phyloP scores from a whole-genome alignment of 2,797 vertebrate species.

The Champsocephalus gunnari region DNA sequence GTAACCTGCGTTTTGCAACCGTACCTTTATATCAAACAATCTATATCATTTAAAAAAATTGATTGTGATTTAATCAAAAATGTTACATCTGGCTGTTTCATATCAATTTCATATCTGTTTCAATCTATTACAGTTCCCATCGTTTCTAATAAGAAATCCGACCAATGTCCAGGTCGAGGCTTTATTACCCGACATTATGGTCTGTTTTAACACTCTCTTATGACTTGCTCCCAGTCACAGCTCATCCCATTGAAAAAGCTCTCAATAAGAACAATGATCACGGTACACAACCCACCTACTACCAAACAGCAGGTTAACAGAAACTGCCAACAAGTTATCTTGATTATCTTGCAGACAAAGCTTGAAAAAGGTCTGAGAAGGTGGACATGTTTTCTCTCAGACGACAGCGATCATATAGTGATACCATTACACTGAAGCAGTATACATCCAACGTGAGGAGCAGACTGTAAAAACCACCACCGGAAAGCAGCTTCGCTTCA shows the following conservation, averaged over 20 bases:
- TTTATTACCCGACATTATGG: too few species aligned
- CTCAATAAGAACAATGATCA: not conserved
- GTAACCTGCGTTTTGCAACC: too few species aligned
- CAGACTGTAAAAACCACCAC: not conserved
- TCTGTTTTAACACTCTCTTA: not conserved
- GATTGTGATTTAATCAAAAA: too few species aligned
- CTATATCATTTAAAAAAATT: too few species aligned
- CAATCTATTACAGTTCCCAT: too few species aligned
- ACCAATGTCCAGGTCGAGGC: too few species aligned
- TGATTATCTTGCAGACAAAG: not conserved
- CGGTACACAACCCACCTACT: too few species aligned
- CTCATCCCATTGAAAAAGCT: not conserved
- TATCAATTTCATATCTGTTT: too few species aligned
- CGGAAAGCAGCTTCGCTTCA: constrained; percentile 13
- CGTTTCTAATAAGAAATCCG: too few species aligned
- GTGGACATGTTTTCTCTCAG: constrained; percentile 1
- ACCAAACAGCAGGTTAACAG: not conserved
- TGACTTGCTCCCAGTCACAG: not conserved
- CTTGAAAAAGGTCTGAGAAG: not conserved
- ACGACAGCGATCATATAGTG: not conserved
- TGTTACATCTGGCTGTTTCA: too few species aligned
- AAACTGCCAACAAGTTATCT: not conserved
- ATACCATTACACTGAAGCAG: not conserved
- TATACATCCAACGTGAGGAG: not conserved
- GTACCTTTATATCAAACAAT: too few species aligned